Evolutionary conservation across 2,113 vertebrate species (phyloP).

Genomic region (Neopipo cinnamomea): DNA sequence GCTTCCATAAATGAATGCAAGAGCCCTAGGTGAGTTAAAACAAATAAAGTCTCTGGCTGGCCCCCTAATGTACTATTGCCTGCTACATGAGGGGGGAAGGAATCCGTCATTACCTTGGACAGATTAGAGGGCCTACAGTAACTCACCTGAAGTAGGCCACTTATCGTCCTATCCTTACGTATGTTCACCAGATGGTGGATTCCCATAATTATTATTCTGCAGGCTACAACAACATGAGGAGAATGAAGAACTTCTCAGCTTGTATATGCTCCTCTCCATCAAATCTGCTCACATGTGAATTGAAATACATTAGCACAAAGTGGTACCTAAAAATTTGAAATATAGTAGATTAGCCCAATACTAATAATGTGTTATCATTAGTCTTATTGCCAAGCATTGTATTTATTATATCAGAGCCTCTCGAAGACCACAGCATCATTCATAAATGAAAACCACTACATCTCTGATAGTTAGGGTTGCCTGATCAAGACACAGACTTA

Average conservation of each 20-base stretch:
- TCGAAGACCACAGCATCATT: neutral
- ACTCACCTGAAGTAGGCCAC: slow-evolving; percentile 35
- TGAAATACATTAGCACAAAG: neutral
- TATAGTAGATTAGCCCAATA: neutral
- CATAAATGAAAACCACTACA: neutral
- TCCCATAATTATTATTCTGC: neutral
- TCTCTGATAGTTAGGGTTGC: neutral
- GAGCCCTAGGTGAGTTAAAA: slow-evolving; percentile 3
- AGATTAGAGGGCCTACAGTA: neutral
- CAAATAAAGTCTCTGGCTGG: slow-evolving; percentile 19
- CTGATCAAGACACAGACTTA: neutral
- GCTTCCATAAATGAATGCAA: slow-evolving; percentile 3
- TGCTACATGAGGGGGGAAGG: neutral
- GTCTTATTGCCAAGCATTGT: neutral
- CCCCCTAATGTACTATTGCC: neutral
- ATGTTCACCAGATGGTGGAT: slow-evolving; percentile 27
- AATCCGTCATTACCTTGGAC: neutral
- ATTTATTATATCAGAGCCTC: neutral
- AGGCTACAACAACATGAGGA: neutral
- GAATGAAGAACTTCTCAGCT: neutral
- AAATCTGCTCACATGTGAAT: neutral
- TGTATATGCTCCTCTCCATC: neutral
- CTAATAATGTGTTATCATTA: neutral
- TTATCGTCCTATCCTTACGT: neutral
- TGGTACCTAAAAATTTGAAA: neutral